phyloP scores from a whole-genome alignment of 1,140 invertebrate species.

The Macrotrachela quadricornifera region DNA sequence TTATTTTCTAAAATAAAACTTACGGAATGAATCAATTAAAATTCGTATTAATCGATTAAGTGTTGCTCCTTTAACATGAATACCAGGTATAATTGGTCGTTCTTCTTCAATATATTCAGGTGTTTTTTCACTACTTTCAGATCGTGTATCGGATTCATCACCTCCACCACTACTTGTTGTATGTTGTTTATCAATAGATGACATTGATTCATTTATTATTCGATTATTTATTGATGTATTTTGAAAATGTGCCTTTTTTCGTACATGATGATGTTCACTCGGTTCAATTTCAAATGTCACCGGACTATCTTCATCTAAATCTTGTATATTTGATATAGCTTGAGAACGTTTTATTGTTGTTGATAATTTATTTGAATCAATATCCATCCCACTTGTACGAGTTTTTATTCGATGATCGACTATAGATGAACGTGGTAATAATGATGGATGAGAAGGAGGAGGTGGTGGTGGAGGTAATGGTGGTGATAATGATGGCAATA shows the following conservation, averaged over 20 bases:
- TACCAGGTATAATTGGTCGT: constrained; percentile 20
- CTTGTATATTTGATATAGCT: constrained; percentile 1
- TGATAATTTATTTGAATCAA: neutral
- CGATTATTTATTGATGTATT: neutral
- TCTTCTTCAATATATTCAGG: constrained; percentile 19
- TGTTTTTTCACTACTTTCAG: neutral
- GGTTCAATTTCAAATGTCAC: neutral
- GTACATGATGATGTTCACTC: no score
- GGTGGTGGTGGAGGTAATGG: no score
- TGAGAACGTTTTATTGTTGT: neutral
- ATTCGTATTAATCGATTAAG: constrained; percentile 23
- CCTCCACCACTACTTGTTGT: neutral
- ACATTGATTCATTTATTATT: neutral
- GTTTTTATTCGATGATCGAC: no score
- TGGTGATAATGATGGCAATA: no score
- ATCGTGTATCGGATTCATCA: neutral
- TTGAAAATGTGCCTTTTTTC: no score
- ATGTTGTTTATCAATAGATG: neutral
- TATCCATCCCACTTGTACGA: no score
- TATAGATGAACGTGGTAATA: no score
- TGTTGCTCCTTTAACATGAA: constrained; percentile 23
- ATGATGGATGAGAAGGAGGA: no score
- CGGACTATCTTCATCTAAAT: constrained; percentile 5
- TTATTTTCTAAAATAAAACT: constrained; percentile 3
- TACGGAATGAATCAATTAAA: constrained; percentile 27